These are phyloP conservation scores for Troglohyphantes excavatus DNA, from an alignment of 2,888 invertebrate genomes.

Conservation along the genomic window DNA sequence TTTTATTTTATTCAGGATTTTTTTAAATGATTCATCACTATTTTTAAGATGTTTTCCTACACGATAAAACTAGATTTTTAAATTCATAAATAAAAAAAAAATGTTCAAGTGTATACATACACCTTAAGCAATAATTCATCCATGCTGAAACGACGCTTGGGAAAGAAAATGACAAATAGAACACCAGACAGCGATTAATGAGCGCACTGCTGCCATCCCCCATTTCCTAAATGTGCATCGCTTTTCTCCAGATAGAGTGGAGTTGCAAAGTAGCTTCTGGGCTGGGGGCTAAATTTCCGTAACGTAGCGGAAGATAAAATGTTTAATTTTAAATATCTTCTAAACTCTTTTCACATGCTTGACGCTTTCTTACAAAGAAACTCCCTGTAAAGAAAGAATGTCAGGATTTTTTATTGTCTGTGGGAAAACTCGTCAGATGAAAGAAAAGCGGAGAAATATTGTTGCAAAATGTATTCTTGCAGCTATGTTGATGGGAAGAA, in stretches of 20 bases:
- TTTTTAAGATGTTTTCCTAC: too few relatives aligned
- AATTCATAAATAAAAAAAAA: too few relatives aligned
- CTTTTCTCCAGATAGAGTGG: neutral
- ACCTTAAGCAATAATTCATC: conserved; percentile 13
- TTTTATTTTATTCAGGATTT: too few relatives aligned
- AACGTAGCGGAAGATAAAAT: neutral
- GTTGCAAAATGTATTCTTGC: neutral
- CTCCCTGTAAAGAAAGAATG: neutral
- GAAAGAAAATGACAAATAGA: conserved; percentile 37
- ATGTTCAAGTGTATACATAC: too few relatives aligned
- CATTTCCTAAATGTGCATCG: conserved; percentile 4
- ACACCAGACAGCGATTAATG: conserved; percentile 28
- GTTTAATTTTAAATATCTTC: neutral
- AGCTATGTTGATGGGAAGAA: neutral
- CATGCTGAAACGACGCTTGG: conserved; percentile 7
- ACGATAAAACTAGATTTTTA: too few relatives aligned
- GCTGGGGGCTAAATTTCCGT: neutral
- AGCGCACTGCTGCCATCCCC: conserved; percentile 8
- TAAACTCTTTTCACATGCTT: neutral
- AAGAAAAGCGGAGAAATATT: neutral
- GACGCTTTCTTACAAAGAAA: neutral
- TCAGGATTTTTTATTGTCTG: neutral
- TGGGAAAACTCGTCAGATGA: neutral
- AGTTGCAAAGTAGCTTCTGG: neutral
- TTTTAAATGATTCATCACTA: too few relatives aligned